These are phyloP conservation scores for Hypanus sabinus DNA, from an alignment of 2,113 vertebrate genomes.

Conservation along the genomic window DNA sequence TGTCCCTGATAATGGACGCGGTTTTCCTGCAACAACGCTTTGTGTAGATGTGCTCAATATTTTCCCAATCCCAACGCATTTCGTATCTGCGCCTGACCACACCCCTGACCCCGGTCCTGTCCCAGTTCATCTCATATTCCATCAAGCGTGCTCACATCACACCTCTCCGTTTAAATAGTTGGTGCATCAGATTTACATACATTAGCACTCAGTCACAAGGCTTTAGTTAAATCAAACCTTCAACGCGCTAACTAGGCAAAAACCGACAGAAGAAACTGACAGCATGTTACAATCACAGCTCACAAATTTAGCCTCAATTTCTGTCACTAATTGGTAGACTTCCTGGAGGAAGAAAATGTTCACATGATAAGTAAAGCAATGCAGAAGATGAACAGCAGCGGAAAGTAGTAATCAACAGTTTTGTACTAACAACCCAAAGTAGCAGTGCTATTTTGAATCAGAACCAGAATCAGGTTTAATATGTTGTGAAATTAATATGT, in stretches of 20 bases:
- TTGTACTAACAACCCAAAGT: too few species aligned
- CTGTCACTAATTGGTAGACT: background rate
- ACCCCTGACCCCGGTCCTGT: background rate
- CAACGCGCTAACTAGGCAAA: background rate
- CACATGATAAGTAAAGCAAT: background rate
- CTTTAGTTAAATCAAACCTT: background rate
- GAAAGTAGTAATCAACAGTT: too few species aligned
- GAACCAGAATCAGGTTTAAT: too few species aligned
- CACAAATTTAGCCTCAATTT: background rate
- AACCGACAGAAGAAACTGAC: background rate
- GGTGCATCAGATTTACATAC: background rate
- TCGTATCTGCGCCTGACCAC: background rate
- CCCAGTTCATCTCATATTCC: background rate
- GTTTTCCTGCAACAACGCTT: too few species aligned
- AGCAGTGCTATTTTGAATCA: too few species aligned
- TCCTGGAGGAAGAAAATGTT: background rate
- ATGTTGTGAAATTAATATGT: too few species aligned
- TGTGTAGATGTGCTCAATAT: background rate
- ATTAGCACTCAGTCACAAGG: background rate
- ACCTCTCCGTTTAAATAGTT: conserved; percentile 8
- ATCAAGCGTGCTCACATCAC: background rate
- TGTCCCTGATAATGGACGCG: too few species aligned
- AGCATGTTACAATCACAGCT: background rate
- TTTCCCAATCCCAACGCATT: background rate
- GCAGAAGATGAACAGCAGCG: too few species aligned